A percentile compares a stretch with the other conserved stretches of the same genome.
These are phyloP conservation scores for Zhuqinia jingwanae DNA, from an alignment of 2,888 invertebrate species.

Conservation along the genomic window DNA sequence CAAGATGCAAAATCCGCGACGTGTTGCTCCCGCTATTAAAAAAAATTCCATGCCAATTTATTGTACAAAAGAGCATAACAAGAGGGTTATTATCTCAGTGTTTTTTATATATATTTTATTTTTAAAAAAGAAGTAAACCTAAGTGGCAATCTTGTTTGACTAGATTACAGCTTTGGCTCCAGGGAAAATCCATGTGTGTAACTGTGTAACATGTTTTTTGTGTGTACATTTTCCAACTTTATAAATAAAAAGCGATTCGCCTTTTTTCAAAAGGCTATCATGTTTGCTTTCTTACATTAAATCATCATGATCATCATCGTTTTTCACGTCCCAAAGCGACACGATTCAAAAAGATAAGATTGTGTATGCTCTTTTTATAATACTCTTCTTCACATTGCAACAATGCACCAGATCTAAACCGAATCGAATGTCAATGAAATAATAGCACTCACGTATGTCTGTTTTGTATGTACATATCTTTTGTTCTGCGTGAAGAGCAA, in stretches of 20 bases:
- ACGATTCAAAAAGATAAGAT: conserved; percentile 50
- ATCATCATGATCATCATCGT: conserved; percentile 1
- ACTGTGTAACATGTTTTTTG: no score
- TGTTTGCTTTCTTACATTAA: conserved; percentile 1
- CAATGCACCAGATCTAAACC: conserved; percentile 36
- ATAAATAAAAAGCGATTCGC: no score
- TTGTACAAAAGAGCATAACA: background rate
- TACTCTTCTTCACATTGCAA: conserved; percentile 8
- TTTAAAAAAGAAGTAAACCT: background rate
- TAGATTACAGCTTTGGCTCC: background rate
- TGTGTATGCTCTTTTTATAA: conserved; percentile 43
- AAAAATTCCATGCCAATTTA: conserved; percentile 12
- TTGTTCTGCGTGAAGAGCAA: no score
- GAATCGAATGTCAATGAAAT: conserved; percentile 62
- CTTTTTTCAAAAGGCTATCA: background rate
- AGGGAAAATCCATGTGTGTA: conserved; percentile 23
- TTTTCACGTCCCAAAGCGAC: conserved; percentile 38
- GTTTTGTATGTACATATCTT: no score
- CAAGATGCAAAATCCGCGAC: conserved; percentile 36
- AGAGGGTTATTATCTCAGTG: background rate
- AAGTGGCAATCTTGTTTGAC: background rate
- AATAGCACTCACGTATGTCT: conserved; percentile 37
- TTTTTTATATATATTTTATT: background rate
- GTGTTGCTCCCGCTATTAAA: conserved; percentile 21
- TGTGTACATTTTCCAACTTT: no score